Conservation (phyloP, 2,888 invertebrate species). For the Pristionchus exspectatus region DNA sequence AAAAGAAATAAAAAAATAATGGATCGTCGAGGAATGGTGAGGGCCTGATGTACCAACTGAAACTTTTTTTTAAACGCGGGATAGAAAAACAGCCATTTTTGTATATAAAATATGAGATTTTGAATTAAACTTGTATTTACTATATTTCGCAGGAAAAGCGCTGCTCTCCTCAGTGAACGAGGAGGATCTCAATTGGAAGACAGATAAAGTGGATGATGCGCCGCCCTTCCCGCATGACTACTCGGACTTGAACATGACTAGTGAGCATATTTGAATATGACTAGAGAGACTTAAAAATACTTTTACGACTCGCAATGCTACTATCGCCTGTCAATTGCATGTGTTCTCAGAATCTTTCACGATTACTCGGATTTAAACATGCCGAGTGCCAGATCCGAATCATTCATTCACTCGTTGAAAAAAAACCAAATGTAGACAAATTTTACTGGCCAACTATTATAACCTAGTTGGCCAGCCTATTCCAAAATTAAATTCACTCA, state of each 20-base stretch:
- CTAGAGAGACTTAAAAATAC: not conserved
- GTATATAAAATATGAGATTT: too few relatives aligned
- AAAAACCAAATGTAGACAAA: too few relatives aligned
- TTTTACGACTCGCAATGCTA: not conserved
- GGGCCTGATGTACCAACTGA: not conserved
- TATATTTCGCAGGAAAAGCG: not conserved
- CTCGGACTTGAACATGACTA: not conserved
- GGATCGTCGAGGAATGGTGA: constrained; percentile 29
- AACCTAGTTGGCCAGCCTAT: too few relatives aligned
- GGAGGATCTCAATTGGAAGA: not conserved
- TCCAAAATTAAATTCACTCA: too few relatives aligned
- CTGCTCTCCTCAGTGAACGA: constrained; percentile 29
- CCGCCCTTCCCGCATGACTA: not conserved
- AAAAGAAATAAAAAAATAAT: not conserved
- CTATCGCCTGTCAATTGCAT: too few relatives aligned
- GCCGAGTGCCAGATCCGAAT: too few relatives aligned
- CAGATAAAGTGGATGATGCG: not conserved
- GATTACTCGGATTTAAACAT: too few relatives aligned
- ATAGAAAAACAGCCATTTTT: too few relatives aligned
- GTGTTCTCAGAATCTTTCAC: too few relatives aligned
- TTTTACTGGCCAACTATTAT: too few relatives aligned
- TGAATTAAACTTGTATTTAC: not conserved
- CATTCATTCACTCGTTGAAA: too few relatives aligned
- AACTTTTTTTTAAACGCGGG: too few relatives aligned
- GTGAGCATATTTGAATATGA: not conserved